phyloP scores from a whole-genome alignment of 1,140 invertebrate species.

The Calephelis nemesis region DNA sequence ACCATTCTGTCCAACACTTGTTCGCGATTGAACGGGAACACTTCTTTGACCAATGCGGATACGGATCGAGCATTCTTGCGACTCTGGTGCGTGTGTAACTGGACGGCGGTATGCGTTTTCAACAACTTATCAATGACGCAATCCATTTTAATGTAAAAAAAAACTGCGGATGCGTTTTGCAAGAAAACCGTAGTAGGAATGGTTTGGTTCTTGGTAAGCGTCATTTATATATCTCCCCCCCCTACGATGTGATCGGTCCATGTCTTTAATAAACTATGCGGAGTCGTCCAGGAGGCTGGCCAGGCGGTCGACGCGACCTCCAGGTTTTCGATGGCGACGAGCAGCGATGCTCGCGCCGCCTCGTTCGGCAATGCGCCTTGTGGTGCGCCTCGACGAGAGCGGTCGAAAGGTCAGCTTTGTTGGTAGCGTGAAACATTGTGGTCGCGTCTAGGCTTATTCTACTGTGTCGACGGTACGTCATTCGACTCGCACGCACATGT shows the following conservation, averaged over 20 bases:
- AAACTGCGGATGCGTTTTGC: background rate
- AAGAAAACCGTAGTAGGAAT: background rate
- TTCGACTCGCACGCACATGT: background rate
- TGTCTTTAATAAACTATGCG: background rate
- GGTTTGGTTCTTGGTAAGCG: background rate
- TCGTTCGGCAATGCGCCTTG: background rate
- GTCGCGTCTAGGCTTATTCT: background rate
- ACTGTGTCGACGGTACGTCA: background rate
- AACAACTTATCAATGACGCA: constrained; percentile 4
- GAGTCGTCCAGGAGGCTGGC: background rate
- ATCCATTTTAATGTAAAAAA: constrained; percentile 1
- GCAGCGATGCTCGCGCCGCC: background rate
- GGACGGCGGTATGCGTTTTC: background rate
- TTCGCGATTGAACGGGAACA: constrained; percentile 9
- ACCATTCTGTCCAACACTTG: constrained; percentile 1
- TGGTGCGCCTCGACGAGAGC: background rate
- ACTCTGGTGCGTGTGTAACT: background rate
- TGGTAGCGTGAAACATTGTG: constrained; percentile 6
- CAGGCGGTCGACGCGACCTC: background rate
- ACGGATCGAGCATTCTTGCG: background rate
- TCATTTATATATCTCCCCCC: background rate
- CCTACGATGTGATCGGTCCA: background rate
- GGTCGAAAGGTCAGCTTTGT: background rate
- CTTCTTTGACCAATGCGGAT: background rate
- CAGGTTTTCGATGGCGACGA: background rate